Evolutionary conservation across 2,888 invertebrate genomes (phyloP).

Genomic region (Lithosia quadra): DNA sequence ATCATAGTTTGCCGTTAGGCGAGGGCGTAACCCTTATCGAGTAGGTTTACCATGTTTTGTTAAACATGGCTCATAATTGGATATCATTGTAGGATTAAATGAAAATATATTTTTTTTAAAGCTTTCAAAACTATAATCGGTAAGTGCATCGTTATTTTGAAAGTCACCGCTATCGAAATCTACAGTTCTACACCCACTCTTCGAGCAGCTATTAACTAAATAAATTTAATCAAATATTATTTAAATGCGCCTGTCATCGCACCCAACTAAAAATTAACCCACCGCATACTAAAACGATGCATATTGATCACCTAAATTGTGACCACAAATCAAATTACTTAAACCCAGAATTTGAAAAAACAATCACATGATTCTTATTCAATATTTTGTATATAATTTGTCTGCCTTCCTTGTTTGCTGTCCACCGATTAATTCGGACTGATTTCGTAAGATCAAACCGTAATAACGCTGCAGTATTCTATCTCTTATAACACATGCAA

Average conservation of each 20-base stretch:
- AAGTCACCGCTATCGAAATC: not conserved
- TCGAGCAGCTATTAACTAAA: slow-evolving; percentile 7
- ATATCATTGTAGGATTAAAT: too few species aligned
- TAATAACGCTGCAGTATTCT: slow-evolving; percentile 19
- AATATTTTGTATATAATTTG: slow-evolving; percentile 82
- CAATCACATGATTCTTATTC: slow-evolving; percentile 68
- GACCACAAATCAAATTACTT: slow-evolving; percentile 50
- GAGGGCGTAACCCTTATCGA: too few species aligned
- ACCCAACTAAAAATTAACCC: slow-evolving; percentile 5
- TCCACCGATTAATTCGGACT: slow-evolving; percentile 78
- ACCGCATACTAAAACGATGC: slow-evolving; percentile 11
- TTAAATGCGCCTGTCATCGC: slow-evolving; percentile 7
- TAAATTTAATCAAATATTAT: slow-evolving; percentile 13
- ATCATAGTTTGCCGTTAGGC: too few species aligned
- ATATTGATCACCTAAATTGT: slow-evolving; percentile 42
- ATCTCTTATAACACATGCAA: not conserved
- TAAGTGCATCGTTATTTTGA: not conserved
- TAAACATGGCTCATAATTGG: too few species aligned
- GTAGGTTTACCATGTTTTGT: too few species aligned
- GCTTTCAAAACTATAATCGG: not conserved
- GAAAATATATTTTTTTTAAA: not conserved
- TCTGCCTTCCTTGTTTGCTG: slow-evolving; percentile 71
- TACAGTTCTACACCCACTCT: too few species aligned
- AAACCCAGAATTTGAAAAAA: slow-evolving; percentile 58
- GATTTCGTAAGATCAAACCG: slow-evolving; percentile 70